Conservation (phyloP, 2,888 invertebrate species). For the Tortricodes alternella region DNA sequence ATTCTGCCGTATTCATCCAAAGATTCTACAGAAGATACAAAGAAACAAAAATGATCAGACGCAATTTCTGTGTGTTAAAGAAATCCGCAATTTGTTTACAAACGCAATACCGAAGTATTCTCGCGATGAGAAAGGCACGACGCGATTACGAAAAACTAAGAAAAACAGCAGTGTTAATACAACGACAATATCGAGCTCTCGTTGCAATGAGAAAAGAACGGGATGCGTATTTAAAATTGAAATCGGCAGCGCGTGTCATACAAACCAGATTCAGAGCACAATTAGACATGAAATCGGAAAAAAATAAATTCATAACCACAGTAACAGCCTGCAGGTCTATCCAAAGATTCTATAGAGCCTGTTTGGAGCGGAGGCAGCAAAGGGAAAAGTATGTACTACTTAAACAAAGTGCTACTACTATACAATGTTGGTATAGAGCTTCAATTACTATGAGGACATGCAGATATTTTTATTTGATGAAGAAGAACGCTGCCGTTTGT, state of each 20-base stretch:
- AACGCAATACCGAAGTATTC: slow-evolving; percentile 55
- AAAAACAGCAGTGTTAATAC: slow-evolving; percentile 51
- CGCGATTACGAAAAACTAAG: slow-evolving; percentile 55
- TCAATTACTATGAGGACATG: slow-evolving; percentile 52
- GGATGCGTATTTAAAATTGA: slow-evolving; percentile 46
- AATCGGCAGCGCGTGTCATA: slow-evolving; percentile 42
- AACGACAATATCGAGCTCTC: slow-evolving; percentile 63
- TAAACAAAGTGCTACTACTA: slow-evolving; percentile 43
- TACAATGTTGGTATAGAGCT: slow-evolving; percentile 63
- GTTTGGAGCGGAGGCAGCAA: slow-evolving; percentile 46
- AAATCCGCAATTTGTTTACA: slow-evolving; percentile 67
- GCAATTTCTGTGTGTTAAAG: slow-evolving; percentile 60
- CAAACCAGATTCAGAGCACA: slow-evolving; percentile 65
- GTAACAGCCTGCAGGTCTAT: slow-evolving; percentile 60
- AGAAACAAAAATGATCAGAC: slow-evolving; percentile 46
- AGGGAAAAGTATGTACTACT: slow-evolving; percentile 53
- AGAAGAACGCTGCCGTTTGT: slow-evolving; percentile 40
- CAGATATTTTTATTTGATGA: slow-evolving; percentile 48
- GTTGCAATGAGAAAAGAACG: slow-evolving; percentile 55
- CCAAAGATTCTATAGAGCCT: slow-evolving; percentile 66
- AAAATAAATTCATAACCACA: slow-evolving; percentile 55
- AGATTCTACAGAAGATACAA: slow-evolving; percentile 49
- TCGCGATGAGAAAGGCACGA: slow-evolving; percentile 58
- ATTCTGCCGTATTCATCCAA: slow-evolving; percentile 51
- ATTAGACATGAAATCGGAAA: slow-evolving; percentile 54